Percentiles rank a stretch among this genome's conserved stretches.
Conservation (phyloP, 2,797 vertebrate genomes). For the Coendou prehensilis region DNA sequence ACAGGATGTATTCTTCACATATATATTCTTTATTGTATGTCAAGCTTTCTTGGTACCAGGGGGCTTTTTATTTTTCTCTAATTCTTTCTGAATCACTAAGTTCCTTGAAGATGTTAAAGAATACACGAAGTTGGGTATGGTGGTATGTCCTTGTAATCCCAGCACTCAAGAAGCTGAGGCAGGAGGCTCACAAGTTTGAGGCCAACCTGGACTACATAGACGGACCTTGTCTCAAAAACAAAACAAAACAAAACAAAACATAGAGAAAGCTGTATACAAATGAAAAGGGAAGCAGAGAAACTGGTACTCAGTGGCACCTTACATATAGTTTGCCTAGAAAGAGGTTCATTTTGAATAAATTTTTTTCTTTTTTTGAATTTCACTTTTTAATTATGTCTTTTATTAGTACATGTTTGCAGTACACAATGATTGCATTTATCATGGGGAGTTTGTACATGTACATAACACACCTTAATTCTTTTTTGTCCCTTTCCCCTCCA, state of each 20-base stretch:
- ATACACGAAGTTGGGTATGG: not conserved
- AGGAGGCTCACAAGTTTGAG: not conserved
- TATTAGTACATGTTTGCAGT: not conserved
- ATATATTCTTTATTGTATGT: not conserved
- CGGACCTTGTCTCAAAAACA: not conserved
- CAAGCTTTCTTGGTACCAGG: not conserved
- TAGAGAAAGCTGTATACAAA: not conserved
- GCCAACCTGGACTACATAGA: not conserved
- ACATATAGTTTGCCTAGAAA: not conserved
- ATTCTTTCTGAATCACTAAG: not conserved
- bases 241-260: not conserved
- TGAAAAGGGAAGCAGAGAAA: not conserved
- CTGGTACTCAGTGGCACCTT: not conserved
- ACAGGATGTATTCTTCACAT: not conserved
- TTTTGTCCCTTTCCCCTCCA: not conserved
- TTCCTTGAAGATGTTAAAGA: not conserved
- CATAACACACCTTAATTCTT: not conserved
- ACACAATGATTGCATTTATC: not conserved
- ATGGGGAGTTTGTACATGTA: not conserved
- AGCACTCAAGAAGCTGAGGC: not conserved
- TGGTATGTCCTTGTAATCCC: not conserved
- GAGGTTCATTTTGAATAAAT: not conserved
- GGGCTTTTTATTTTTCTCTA: slow-evolving; percentile 5
- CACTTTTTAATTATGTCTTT: not conserved
- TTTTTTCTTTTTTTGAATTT: not conserved